Percentiles rank a stretch among this genome's conserved stretches.
Conservation (phyloP, 2,888 invertebrate species). For the Heteromurus nitidus region DNA sequence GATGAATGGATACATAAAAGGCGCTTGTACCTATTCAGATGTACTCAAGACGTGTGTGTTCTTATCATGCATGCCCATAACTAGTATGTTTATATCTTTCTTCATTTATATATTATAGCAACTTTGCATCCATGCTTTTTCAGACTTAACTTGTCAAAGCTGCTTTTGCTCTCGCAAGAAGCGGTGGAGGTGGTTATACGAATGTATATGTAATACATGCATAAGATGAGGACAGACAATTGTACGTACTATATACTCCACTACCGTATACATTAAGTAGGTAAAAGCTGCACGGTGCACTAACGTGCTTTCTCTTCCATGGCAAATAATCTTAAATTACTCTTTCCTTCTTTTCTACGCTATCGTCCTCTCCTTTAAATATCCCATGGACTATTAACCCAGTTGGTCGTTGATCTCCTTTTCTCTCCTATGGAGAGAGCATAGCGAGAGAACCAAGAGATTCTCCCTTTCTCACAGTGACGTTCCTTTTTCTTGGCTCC, state of each 20-base stretch:
- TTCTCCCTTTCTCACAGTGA: background rate
- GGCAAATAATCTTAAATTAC: conserved; percentile 54
- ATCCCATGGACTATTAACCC: conserved; percentile 50
- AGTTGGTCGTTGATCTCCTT: conserved; percentile 52
- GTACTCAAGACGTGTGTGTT: background rate
- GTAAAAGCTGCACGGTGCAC: conserved; percentile 15
- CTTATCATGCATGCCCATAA: too few species aligned
- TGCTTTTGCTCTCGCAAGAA: too few species aligned
- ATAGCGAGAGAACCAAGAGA: too few species aligned
- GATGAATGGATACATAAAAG: conserved; percentile 9
- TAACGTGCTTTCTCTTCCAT: conserved; percentile 52
- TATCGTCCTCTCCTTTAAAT: conserved; percentile 40
- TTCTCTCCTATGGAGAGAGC: conserved; percentile 14
- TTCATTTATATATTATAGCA: background rate
- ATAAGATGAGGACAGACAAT: background rate
- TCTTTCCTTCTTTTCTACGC: conserved; percentile 42
- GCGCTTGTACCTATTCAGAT: background rate
- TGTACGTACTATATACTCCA: too few species aligned
- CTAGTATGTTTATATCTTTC: too few species aligned
- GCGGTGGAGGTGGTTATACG: background rate
- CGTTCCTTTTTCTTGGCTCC: conserved; percentile 34
- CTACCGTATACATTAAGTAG: background rate
- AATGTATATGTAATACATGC: background rate
- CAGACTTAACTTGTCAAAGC: conserved; percentile 27
- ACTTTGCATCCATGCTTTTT: background rate